Conservation (phyloP, 2,113 vertebrate species). For the Aix galericulata region DNA sequence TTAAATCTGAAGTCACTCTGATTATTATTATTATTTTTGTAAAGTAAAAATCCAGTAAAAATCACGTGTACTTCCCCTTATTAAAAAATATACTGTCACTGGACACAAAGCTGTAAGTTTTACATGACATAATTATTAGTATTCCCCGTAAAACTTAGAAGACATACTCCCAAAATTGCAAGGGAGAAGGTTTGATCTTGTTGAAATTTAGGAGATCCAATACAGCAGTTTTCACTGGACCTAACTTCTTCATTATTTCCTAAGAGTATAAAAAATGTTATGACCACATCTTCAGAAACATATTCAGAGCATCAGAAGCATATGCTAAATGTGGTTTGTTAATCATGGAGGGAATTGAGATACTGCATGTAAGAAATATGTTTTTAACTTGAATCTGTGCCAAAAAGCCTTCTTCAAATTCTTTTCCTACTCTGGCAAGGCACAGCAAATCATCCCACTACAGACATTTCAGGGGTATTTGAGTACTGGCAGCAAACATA, state of each 20-base stretch:
- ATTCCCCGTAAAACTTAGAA: neutral
- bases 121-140: neutral
- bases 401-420: conserved; percentile 60
- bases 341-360: conserved; percentile 52
- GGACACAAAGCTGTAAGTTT: neutral
- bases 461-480: conserved; percentile 21
- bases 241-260: neutral
- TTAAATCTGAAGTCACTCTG: neutral
- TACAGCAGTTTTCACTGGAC: neutral
- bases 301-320: conserved; percentile 46
- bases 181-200: accelerated
- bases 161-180: neutral
- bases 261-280: conserved; percentile 10
- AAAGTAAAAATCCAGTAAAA: neutral
- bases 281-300: conserved; percentile 23
- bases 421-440: conserved; percentile 22
- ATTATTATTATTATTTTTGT: neutral
- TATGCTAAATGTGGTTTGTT: conserved; percentile 62
- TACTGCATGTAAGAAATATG: neutral
- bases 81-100: neutral
- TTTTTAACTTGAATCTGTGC: conserved; percentile 42
- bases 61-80: neutral
- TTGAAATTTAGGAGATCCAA: neutral
- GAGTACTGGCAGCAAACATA: neutral
- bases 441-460: conserved; percentile 18